Base-by-base conservation (phyloP, 2,797 vertebrate species). In the Ptychadena robeensis region DNA sequence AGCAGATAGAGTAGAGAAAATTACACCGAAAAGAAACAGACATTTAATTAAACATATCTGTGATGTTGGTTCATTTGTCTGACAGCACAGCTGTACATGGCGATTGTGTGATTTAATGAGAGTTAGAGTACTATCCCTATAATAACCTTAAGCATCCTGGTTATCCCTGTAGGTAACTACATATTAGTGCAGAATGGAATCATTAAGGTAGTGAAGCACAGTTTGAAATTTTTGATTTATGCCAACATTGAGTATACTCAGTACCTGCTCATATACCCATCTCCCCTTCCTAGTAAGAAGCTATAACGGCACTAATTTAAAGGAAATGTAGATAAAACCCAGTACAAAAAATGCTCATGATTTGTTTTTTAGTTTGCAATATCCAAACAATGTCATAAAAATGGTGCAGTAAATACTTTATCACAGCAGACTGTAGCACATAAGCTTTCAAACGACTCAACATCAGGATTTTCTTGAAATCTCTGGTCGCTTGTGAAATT, bases 401-500 rank as follows among this genome's bases (percentile, higher is more conserved):
- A 27, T 31, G 44, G 27, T 27, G 9, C 48, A 81, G 30, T 66
- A 74, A 48, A 14, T 44, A 67, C 31, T 57, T 67, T 27, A 74
- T 12, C 35, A 25, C 31, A 7, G 59, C 9, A 66, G 40, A 32
- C 38, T 25, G 18, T 53, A 32, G 15, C 14, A 34, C 27, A 35
- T 37, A 82, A 53, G 15, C n/a, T 15, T 74, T 68, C 37, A 59
- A 73, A 44, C n/a, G 34, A 38, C 37, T 9, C 48, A 40, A 61
- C 44, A 63, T 18, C 72, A 59, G 67, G 35, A 57, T 59, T 68
- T 68, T 40, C 67, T 48, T 76, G 15, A 57, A 69, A 76, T 63
- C 73, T 77, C 12, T 63, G 28, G 44, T 70, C 80, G 66, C 63
- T 81, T 65, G 15, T 32, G 35, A 68, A 82, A 82, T 70, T 63